Base-by-base conservation (phyloP, 2,113 vertebrate genomes). In the Siniperca chuatsi region DNA sequence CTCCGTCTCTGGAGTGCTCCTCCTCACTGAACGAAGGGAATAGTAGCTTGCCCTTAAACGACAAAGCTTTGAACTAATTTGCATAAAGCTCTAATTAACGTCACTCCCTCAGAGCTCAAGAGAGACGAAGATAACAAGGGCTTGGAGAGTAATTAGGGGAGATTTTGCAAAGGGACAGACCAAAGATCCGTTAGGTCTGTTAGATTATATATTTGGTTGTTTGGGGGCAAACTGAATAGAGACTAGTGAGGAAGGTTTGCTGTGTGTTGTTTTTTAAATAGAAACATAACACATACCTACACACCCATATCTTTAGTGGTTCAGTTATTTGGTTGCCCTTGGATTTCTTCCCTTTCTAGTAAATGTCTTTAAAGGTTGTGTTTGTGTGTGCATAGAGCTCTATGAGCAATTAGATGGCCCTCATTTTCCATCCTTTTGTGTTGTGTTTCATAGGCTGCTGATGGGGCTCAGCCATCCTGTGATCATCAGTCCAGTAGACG, bases 1-100 rank as follows among this genome's bases (percentile, higher is more conserved):
- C 73, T 73, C 75, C 2, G 1, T 77, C 78, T 73, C 82, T 83
- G 23, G 78, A 75, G 85, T 58, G 55, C 15, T 77, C 52, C 50
- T 82, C 72, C 16, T 15, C 16, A 0, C 71, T 69, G 68, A 64
- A 72, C 11, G 15, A 66, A 66, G 71, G 79, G 55, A 89, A 82
- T 72, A 60, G 66, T 40, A n/a, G 80, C 29, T 65, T 78, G 76
- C 77, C 84, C 87, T 85, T 87, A 83, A 90, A 87, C 74, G 44
- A 70, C n/a, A 1, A 48, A 68, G 80, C 69, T 35, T 65, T 68
- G 55, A 83, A 79, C 78, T 89, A 4, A 93, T 95, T 94, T 94
- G 85, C 91, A 93, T 94, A 74, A 91, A 90, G 83, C 70, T 65
- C 79, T 92, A 93, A 94, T 94, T 94, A 94, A 85, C 72, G 90